Percentiles rank a stretch among this genome's conserved stretches.
Conservation (phyloP, 2,113 vertebrate species). For the Hemibagrus wyckioides region DNA sequence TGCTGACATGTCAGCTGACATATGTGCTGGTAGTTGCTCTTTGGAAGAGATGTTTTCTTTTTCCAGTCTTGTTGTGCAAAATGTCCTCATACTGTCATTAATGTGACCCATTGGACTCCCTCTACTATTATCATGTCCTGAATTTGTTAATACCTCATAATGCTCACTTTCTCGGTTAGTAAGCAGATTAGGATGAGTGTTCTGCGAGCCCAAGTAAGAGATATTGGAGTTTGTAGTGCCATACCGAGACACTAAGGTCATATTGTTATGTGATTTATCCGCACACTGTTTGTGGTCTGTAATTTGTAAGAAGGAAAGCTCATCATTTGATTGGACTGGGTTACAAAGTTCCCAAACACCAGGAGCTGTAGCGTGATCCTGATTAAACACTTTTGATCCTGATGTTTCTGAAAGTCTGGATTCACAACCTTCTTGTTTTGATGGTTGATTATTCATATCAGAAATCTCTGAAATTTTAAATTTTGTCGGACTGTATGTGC, state of each 20-base stretch:
- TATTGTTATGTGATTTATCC: constrained; percentile 57
- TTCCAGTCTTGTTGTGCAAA: constrained; percentile 29
- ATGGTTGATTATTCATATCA: constrained; percentile 65
- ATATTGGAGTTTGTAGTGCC: constrained; percentile 57
- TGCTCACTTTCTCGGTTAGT: constrained; percentile 62
- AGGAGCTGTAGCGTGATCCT: constrained; percentile 41
- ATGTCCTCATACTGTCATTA: constrained; percentile 12
- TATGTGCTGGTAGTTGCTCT: constrained; percentile 16
- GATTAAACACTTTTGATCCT: background rate
- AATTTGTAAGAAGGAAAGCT: constrained; percentile 28
- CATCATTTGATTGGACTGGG: constrained; percentile 30
- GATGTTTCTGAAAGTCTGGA: constrained; percentile 55
- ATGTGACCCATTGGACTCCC: constrained; percentile 32
- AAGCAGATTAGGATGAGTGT: constrained; percentile 56
- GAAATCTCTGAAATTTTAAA: constrained; percentile 73
- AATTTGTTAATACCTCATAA: constrained; percentile 50
- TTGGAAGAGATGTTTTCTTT: constrained; percentile 27
- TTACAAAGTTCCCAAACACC: constrained; percentile 48
- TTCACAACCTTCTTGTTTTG: constrained; percentile 59
- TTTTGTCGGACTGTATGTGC: constrained; percentile 82
- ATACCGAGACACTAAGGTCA: constrained; percentile 55
- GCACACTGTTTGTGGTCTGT: constrained; percentile 46
- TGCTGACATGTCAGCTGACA: constrained; percentile 26
- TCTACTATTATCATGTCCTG: constrained; percentile 25
- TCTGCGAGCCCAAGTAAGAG: constrained; percentile 55